Evolutionary conservation across 1,140 invertebrate species (phyloP), one percentile per base, ranked within the genome.

Genomic region (Coboldia fuscipes): DNA sequence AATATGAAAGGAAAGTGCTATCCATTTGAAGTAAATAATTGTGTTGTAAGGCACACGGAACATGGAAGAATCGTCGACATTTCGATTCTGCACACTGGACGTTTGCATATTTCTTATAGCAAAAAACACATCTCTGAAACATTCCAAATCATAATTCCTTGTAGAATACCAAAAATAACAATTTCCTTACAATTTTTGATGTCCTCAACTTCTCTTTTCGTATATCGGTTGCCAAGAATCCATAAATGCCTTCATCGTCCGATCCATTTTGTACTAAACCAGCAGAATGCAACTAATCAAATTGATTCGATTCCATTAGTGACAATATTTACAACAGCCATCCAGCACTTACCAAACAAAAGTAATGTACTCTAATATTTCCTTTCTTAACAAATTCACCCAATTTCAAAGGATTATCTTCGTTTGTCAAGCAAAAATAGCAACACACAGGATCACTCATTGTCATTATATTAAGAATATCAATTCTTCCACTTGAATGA

Each of bases 31-130:
- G 58, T 3, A 70, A 47, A 3, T 58, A 55, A 23, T 59, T 57
- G 36, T 59, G 57, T 28, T 63, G 44, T 24, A 63, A 41, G 0
- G 70, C 72, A 52, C 74, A 77, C 0, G 62, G 58, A 36, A 71
- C 53, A 41, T 77, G 74, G 48, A 70, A 76, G 15, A 55, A 60
- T 16, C 53, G 56, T n/a, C 55, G 48, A 42, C 73, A 76, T 28
- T 55, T 48, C 10, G 42, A 43, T 3, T 62, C 45, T 21, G 52
- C 52, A 48, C 73, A 76, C 0, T 65, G 66, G 9, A 75, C 54
- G 2, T 63, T 68, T 0, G 72, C 71, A 12, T 63, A 62, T 6
- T 43, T 50, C 23, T 52, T 45, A 14, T 48, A 47, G 46, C 74
- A 77, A 42, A 63, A 72, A 2, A 43, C 60, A 46, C 72, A 77